phyloP scores from a whole-genome alignment of 1,140 invertebrate genomes.

The Centruroides sculpturatus region DNA sequence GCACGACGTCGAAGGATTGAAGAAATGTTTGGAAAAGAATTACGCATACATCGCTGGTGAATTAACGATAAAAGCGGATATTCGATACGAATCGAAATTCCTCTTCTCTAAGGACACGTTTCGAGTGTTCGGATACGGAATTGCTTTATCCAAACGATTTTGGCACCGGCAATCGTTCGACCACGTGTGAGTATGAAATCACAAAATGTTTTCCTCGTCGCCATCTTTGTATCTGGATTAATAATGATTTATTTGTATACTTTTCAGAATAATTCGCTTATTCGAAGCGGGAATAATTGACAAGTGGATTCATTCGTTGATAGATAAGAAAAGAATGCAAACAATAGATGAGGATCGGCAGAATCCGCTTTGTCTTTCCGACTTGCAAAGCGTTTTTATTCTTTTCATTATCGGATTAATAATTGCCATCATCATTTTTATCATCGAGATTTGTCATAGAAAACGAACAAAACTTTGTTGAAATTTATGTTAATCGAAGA shows the following conservation, averaged over 20 bases:
- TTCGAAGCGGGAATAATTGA: background rate
- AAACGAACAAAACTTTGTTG: too few species aligned
- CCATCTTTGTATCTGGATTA: background rate
- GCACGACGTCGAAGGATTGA: constrained; percentile 7
- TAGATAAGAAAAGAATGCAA: background rate
- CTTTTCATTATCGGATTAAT: background rate
- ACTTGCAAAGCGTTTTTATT: background rate
- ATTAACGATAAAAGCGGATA: constrained; percentile 10
- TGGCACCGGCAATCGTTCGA: background rate
- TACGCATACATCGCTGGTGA: constrained; percentile 13
- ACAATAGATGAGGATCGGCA: background rate
- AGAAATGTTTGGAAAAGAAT: background rate
- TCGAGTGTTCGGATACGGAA: constrained; percentile 7
- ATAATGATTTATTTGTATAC: background rate
- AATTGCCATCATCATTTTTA: too few species aligned
- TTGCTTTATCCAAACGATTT: constrained; percentile 1
- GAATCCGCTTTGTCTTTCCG: background rate
- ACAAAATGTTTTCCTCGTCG: too few species aligned
- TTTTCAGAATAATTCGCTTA: background rate
- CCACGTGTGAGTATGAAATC: background rate
- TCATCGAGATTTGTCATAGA: too few species aligned
- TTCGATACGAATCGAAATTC: constrained; percentile 1
- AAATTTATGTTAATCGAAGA: too few species aligned
- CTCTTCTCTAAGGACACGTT: constrained; percentile 8
- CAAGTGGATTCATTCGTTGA: background rate